Evolutionary conservation across 2,113 vertebrate species (phyloP).

Genomic region (Uria lomvia): DNA sequence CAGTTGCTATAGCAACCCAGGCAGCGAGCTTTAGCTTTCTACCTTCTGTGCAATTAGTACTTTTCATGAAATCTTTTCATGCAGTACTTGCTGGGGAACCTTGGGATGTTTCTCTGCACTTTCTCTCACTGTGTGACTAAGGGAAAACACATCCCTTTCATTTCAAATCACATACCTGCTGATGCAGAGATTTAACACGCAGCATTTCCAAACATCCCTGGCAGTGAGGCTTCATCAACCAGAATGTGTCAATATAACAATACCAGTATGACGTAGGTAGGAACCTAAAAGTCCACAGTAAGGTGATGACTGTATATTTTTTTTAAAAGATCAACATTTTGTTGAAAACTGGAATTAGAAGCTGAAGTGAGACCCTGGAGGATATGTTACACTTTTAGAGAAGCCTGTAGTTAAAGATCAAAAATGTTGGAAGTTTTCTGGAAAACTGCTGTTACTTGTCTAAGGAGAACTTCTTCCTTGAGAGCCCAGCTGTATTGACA

Average conservation of each 20-base stretch:
- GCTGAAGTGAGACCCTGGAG: neutral
- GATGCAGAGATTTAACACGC: neutral
- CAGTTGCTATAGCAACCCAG: neutral
- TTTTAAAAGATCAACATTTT: neutral
- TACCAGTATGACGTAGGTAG: rapidly evolving
- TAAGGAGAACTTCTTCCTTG: neutral
- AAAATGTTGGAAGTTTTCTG: neutral
- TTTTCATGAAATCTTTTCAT: neutral
- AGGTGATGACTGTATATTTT: too few species aligned
- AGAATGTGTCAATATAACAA: rapidly evolving
- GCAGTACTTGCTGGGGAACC: neutral
- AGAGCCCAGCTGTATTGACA: neutral
- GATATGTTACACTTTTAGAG: neutral
- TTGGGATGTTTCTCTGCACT: neutral
- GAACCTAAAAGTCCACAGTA: neutral
- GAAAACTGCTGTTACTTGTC: neutral
- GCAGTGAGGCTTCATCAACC: neutral
- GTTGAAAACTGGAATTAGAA: neutral
- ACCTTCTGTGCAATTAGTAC: neutral
- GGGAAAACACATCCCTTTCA: neutral
- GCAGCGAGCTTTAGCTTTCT: neutral
- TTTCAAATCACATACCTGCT: neutral
- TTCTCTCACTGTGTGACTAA: neutral
- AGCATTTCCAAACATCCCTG: neutral
- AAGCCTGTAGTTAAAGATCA: neutral